phyloP scores from a whole-genome alignment of 2,797 vertebrate genomes.

The Apogon hyalosoma region DNA sequence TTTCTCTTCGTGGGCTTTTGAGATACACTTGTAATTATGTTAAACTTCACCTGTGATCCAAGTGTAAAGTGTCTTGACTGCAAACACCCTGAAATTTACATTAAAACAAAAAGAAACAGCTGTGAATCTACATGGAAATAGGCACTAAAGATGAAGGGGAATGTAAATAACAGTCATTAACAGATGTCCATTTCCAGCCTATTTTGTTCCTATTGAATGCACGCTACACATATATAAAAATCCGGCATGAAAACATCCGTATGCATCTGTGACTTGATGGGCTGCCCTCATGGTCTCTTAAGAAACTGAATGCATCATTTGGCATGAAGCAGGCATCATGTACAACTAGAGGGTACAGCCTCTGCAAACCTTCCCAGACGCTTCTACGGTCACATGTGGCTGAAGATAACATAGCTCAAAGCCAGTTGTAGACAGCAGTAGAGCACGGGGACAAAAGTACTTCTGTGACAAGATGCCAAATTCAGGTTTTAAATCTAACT shows the following conservation, averaged over 20 bases:
- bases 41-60: slow-evolving; percentile 44
- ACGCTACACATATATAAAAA: neutral
- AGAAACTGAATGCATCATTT: slow-evolving; percentile 25
- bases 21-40: slow-evolving; percentile 43
- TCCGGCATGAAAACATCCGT: neutral
- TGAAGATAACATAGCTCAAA: slow-evolving; percentile 47
- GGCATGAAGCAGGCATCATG: slow-evolving; percentile 8
- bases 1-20: neutral
- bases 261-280: neutral
- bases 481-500: neutral
- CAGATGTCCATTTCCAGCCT: slow-evolving; percentile 3
- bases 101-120: slow-evolving; percentile 25
- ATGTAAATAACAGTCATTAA: slow-evolving; percentile 25
- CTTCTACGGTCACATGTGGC: slow-evolving; percentile 37
- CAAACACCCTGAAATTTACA: slow-evolving; percentile 12
- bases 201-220: neutral
- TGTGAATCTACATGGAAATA: slow-evolving; percentile 19
- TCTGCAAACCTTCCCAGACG: slow-evolving; percentile 14
- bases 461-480: slow-evolving; percentile 39
- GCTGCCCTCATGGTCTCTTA: neutral
- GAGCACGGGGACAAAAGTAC: slow-evolving; percentile 40
- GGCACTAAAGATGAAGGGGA: slow-evolving; percentile 9
- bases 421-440: slow-evolving; percentile 48
- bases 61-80: slow-evolving; percentile 3
- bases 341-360: neutral